Base-by-base conservation (phyloP, 1,140 invertebrate genomes). In the Oedothorax gibbosus region DNA sequence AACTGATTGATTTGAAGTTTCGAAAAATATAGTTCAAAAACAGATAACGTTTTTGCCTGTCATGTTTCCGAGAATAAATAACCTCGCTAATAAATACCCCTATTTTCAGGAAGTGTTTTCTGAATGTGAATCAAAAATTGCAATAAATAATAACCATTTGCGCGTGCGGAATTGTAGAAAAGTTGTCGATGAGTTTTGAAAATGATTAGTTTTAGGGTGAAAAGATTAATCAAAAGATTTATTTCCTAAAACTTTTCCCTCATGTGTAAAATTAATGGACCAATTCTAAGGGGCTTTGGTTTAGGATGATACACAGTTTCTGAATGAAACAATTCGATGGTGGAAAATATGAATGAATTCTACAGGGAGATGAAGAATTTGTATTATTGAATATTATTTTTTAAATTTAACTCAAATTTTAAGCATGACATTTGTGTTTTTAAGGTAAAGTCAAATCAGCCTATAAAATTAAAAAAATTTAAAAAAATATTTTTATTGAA, bases 161-260 rank as follows among this genome's bases (percentile, higher is more conserved):
- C 50, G 53, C 53, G 15, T 18, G n/a, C 20, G 49, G 49, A 72
- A 72, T 73, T 15, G 15, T 73, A 18, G 20, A 73, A 18, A 54
- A 69, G 35, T 69, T 21, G 21, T 69, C 21, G 51, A 21, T 69
- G 21, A 68, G 21, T n/a, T 69, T 15, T 35, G 35, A 56, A 75
- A 57, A 75, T 75, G 72, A 75, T 75, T 75, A 75, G 20, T 57
- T 73, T 57, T 7, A 8, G 15, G 10, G 53, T 15, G 72, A 75
- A 57, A 72, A 57, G 51, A 50, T 15, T 75, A 57, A 75, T 75
- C 72, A 57, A 75, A 60, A 53, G 54, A 57, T 56, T 75, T 56
- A 50, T 57, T 57, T 75, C 15, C 20, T 75, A 18, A 57, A 75
- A 75, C 56, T 56, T 75, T 57, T 57, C 72, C 3, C 11, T 35